Conservation (phyloP, 2,888 invertebrate species). For the Acrobasis consociella region DNA sequence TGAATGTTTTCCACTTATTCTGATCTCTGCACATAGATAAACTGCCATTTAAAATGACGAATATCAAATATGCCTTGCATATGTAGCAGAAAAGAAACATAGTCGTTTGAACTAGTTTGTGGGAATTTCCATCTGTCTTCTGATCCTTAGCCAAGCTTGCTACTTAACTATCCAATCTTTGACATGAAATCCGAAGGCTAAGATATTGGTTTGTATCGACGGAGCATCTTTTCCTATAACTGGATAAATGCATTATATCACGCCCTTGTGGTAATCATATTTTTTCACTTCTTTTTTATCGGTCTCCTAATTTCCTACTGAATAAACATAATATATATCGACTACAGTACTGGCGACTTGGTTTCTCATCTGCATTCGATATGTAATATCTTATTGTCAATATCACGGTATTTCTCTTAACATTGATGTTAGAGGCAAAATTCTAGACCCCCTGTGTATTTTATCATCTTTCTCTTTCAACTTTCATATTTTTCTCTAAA, state of each 20-base stretch:
- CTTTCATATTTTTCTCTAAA: background rate
- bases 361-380: background rate
- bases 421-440: background rate
- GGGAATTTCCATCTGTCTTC: too few species aligned
- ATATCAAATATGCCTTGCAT: too few species aligned
- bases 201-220: background rate
- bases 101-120: background rate
- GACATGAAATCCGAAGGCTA: too few species aligned
- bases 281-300: too few species aligned
- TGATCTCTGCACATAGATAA: background rate
- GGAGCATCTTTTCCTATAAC: background rate
- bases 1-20: background rate
- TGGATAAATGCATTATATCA: too few species aligned
- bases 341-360: background rate
- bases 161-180: too few species aligned
- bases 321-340: too few species aligned
- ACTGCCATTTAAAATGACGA: background rate
- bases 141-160: too few species aligned
- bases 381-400: background rate
- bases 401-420: background rate
- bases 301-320: too few species aligned
- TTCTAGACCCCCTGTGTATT: background rate
- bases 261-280: too few species aligned
- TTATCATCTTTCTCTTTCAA: background rate
- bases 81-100: too few species aligned